Base-by-base conservation (phyloP, 2,113 vertebrate species). In the Zapus hudsonius region DNA sequence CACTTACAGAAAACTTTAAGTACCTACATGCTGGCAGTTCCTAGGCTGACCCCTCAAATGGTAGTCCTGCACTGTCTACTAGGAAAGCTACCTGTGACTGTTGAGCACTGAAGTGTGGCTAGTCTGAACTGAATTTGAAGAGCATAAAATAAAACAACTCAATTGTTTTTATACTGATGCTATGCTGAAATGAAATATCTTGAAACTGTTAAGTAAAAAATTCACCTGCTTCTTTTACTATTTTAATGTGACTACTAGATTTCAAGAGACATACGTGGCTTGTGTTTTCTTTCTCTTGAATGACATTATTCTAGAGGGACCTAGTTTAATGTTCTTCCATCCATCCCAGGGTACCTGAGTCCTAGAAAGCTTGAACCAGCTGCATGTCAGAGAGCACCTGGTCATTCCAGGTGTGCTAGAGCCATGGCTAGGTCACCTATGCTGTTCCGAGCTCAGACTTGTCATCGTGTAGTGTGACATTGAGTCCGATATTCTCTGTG, bases 81-180 rank as follows among this genome's bases (percentile, higher is more conserved):
- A 22, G 44, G 20, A 31, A 75, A 80, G 42, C 52, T 7, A 33
- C 23, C 19, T 9, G 4, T 66, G 36, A 61, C 76, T 23, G 1
- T 20, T 55, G 47, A n/a, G 25, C 25, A 4, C 40, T 89, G 42
- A 52, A 66, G 38, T 61, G 36, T 52, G 23, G 20, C 31, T 57
- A 36, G 19, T 59, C 10, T 38, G 63, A 8, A 64, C 31, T 64
- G 59, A 92, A 38, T 93, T 93, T 76, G n/a, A 93, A 89, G 67
- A 64, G 1, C 57, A 78, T 75, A 69, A 94, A 88, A 19, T 66
- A 87, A 92, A 80, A 72, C 36, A 47, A 63, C 17, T 44, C 12
- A 40, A 69, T 69, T 42, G 33, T 66, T 90, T 90, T 75, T 36
- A 90, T 79, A 36, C 13, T n/a, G 42, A 55, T 89, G 81, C 22